Evolutionary conservation across 1,140 invertebrate genomes (phyloP).

Genomic region (Sweltsa coloradensis): DNA sequence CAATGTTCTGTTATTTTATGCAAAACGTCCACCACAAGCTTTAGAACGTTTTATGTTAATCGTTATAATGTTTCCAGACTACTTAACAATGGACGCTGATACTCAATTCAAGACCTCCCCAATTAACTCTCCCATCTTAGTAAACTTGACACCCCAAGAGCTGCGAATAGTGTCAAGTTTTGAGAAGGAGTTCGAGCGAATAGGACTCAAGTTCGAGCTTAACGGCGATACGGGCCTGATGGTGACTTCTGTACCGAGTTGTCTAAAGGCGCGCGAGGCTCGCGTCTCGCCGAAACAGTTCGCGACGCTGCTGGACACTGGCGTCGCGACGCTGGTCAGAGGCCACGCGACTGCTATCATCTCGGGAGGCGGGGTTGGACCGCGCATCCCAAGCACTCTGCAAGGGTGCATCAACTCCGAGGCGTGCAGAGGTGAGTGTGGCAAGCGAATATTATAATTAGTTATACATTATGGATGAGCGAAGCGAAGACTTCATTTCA

Average conservation of each 20-base stretch:
- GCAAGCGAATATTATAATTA: neutral
- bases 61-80: too few relatives aligned
- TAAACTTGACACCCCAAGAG: constrained; percentile 28
- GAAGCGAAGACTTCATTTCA: too few relatives aligned
- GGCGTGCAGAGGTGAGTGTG: constrained; percentile 32
- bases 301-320: too few relatives aligned
- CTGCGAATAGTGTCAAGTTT: constrained; percentile 29
- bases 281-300: neutral
- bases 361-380: constrained; percentile 22
- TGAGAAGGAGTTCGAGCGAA: constrained; percentile 23
- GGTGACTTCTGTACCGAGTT: constrained; percentile 20
- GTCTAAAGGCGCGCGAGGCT: constrained; percentile 19
- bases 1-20: too few relatives aligned
- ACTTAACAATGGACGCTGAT: too few relatives aligned
- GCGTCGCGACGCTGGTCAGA: too few relatives aligned
- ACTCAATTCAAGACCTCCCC: constrained; percentile 6
- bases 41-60: too few relatives aligned
- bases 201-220: constrained; percentile 23
- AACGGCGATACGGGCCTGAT: constrained; percentile 10
- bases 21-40: too few relatives aligned
- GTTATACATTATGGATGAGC: neutral
- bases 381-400: constrained; percentile 28
- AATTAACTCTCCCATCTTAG: constrained; percentile 22
- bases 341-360: constrained; percentile 16
- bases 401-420: constrained; percentile 31